Conservation (phyloP, 92 coral and sea anemone species). For the Paragorgia papillata region DNA sequence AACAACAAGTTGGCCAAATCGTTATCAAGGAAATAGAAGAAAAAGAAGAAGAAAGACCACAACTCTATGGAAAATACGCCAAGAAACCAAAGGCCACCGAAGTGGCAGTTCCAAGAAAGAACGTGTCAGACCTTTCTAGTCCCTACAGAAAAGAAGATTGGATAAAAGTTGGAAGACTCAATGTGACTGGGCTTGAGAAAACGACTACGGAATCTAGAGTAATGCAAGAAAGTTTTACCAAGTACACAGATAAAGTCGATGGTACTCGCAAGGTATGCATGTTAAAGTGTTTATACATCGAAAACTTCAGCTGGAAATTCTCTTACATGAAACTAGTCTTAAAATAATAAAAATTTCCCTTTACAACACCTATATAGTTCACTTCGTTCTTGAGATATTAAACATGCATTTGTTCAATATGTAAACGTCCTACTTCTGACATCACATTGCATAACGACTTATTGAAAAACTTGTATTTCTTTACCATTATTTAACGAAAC, state of each 20-base stretch:
- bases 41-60: background rate
- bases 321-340: too few relatives aligned
- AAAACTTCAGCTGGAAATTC: too few relatives aligned
- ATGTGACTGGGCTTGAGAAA: conserved; percentile 11
- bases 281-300: too few relatives aligned
- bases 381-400: too few relatives aligned
- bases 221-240: background rate
- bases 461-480: too few relatives aligned
- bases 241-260: background rate
- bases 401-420: too few relatives aligned
- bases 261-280: conserved; percentile 4
- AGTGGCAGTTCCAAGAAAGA: background rate
- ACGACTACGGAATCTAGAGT: background rate
- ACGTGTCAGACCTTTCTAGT: background rate
- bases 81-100: conserved; percentile 10
- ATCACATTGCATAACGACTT: too few relatives aligned
- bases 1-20: conserved; percentile 17
- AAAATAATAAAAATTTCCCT: too few relatives aligned
- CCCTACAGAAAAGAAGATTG: background rate
- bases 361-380: too few relatives aligned
- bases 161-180: conserved; percentile 17
- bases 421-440: too few relatives aligned
- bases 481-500: too few relatives aligned
- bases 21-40: conserved; percentile 9
- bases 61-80: background rate